A percentile compares a stretch with the other conserved stretches of the same genome.
phyloP scores from a whole-genome alignment of 35 echinoderm and acorn worm genomes.

The Chiridota heheva region DNA sequence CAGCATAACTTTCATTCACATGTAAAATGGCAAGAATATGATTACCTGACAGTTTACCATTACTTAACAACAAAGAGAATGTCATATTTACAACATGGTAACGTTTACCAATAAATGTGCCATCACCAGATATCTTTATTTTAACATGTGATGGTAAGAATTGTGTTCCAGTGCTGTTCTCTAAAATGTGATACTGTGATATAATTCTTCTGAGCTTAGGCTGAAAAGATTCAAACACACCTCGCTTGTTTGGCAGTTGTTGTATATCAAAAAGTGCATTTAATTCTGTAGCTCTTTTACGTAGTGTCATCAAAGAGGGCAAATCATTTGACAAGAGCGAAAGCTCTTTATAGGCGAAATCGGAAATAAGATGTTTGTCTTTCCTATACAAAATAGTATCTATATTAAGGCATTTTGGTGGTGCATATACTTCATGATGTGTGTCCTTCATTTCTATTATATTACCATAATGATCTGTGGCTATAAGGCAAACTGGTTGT shows the following conservation, averaged over 20 bases:
- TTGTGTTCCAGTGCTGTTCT: conserved; percentile 13
- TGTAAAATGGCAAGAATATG: neutral
- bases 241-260: neutral
- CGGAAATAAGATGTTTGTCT: conserved; percentile 19
- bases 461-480: neutral
- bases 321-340: neutral
- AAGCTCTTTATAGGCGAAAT: conserved; percentile 18
- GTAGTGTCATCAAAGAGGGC: conserved; percentile 1
- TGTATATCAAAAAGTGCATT: conserved; percentile 17
- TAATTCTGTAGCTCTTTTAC: conserved; percentile 3
- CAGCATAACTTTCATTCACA: neutral
- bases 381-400: neutral
- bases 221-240: conserved; percentile 23
- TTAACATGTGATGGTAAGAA: neutral
- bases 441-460: neutral
- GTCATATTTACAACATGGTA: conserved; percentile 26
- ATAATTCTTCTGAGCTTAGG: conserved; percentile 2
- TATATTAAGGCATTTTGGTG: neutral
- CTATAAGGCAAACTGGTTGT: neutral
- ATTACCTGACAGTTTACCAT: neutral
- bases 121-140: conserved; percentile 17
- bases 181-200: neutral
- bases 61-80: neutral
- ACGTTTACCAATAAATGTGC: conserved; percentile 14
- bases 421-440: neutral